A percentile compares a stretch with the other conserved stretches of the same genome.
These are phyloP conservation scores for Scomberomorus guttatus DNA, from an alignment of 2,797 vertebrate genomes.

Conservation along the genomic window DNA sequence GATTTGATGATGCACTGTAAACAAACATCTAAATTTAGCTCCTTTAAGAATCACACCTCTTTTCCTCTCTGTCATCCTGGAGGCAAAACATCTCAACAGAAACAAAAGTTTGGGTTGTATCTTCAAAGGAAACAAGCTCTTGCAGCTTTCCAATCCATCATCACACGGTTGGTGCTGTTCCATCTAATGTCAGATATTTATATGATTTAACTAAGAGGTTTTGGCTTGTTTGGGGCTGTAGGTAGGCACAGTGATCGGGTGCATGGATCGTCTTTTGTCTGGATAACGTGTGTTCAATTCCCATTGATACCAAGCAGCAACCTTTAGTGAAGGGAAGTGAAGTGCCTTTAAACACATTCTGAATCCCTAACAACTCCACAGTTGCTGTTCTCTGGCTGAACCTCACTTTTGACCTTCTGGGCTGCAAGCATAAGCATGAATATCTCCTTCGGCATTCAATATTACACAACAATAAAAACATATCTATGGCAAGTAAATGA, in stretches of 20 bases:
- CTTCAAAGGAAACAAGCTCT: slow-evolving; percentile 21
- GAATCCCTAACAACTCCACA: not conserved
- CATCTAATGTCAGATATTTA: slow-evolving; percentile 1
- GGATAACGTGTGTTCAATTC: not conserved
- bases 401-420: slow-evolving; percentile 15
- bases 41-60: not conserved
- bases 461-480: not conserved
- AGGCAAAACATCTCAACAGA: slow-evolving; percentile 27
- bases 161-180: not conserved
- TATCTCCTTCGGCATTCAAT: not conserved
- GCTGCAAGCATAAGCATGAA: not conserved
- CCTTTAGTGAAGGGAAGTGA: too few species aligned
- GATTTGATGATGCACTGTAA: slow-evolving; percentile 2
- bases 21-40: slow-evolving; percentile 41
- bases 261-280: not conserved
- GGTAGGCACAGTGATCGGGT: not conserved
- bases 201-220: not conserved
- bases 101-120: not conserved
- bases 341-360: not conserved
- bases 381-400: not conserved
- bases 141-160: slow-evolving; percentile 23
- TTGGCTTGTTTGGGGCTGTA: not conserved
- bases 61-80: not conserved
- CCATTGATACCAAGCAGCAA: not conserved
- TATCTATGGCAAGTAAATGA: not conserved